phyloP scores from a whole-genome alignment of 2,113 vertebrate genomes.

The Phocoena sinus region DNA sequence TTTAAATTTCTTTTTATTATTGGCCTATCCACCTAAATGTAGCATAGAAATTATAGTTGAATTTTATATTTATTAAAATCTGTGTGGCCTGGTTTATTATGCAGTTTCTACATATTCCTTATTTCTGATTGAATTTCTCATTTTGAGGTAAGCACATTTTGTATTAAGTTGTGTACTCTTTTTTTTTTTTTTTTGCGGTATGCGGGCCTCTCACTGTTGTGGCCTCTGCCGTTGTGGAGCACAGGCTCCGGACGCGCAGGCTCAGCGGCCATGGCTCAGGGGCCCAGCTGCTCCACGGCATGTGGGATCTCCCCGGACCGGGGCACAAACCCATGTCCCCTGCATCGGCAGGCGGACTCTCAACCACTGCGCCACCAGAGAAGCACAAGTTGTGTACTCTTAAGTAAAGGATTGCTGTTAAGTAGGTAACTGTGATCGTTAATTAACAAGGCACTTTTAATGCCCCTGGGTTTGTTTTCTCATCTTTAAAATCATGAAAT shows the following conservation, averaged over 20 bases:
- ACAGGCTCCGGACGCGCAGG: too few species aligned
- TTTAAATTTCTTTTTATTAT: slow-evolving; percentile 16
- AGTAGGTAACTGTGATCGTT: neutral
- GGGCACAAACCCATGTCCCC: too few species aligned
- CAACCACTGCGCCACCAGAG: too few species aligned
- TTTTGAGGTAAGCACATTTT: neutral
- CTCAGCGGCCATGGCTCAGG: too few species aligned
- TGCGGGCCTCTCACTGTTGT: too few species aligned
- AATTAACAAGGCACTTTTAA: neutral
- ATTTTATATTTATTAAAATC: slow-evolving; percentile 14
- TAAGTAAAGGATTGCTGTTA: neutral
- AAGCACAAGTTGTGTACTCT: neutral
- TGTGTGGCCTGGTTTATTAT: neutral
- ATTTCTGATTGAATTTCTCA: neutral
- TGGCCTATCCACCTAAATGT: neutral
- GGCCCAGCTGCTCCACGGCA: too few species aligned
- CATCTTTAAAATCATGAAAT: neutral
- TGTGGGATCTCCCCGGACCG: too few species aligned
- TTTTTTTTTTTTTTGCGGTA: too few species aligned
- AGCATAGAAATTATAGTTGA: neutral
- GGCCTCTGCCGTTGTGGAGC: too few species aligned
- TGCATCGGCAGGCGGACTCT: too few species aligned
- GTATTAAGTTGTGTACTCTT: neutral
- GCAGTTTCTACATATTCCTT: neutral
- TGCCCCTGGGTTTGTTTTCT: neutral